Evolutionary conservation across 1,140 invertebrate species (phyloP).

Genomic region (Leptinotarsa undecemlineata): DNA sequence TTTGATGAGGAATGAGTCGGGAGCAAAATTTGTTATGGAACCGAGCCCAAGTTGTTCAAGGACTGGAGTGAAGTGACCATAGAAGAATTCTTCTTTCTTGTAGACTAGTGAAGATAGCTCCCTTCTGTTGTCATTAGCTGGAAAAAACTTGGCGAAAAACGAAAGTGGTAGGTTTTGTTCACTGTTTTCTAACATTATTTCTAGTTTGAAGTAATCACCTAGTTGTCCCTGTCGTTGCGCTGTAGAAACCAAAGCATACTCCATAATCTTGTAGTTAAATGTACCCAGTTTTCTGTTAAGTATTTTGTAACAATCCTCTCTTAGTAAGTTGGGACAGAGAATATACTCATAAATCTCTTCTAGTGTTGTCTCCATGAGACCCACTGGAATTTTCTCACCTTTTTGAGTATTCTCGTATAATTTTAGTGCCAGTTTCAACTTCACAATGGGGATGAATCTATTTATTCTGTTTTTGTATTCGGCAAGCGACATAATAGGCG

Average conservation of each 20-base stretch:
- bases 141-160: neutral
- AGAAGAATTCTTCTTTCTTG: neutral
- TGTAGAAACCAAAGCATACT: neutral
- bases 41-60: neutral
- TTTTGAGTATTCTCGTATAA: neutral
- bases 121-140: neutral
- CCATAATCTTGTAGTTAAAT: neutral
- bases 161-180: neutral
- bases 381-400: neutral
- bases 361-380: neutral
- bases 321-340: neutral
- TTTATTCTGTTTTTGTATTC: neutral
- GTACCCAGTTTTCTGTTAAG: neutral
- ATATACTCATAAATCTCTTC: neutral
- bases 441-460: neutral
- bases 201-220: neutral
- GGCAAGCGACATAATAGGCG: neutral
- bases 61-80: neutral
- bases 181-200: neutral
- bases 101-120: neutral
- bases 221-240: neutral
- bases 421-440: neutral
- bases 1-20: neutral
- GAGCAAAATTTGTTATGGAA: neutral
- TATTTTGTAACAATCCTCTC: conserved; percentile 6